These are phyloP conservation scores for Pseudomyrmex flavicornis DNA, from an alignment of 1,140 invertebrate species.

Conservation along the genomic window DNA sequence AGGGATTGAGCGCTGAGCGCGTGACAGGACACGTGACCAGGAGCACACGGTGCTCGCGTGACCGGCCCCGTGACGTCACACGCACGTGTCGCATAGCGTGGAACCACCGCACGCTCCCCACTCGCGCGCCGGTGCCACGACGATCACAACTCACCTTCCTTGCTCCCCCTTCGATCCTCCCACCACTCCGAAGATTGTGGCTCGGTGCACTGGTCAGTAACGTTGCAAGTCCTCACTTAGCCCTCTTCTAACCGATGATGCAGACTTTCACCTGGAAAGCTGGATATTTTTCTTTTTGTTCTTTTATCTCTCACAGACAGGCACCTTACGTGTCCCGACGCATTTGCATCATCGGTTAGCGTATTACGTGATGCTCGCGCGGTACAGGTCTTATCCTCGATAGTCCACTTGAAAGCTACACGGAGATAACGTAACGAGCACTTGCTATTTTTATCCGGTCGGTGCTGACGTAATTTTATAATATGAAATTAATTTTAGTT, in stretches of 20 bases:
- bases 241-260: slow-evolving; percentile 1
- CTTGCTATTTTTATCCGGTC: slow-evolving; percentile 22
- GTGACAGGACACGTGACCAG: slow-evolving; percentile 84
- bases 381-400: not conserved
- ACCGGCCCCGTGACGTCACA: slow-evolving; percentile 83
- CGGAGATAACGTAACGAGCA: slow-evolving; percentile 6
- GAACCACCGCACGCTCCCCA: slow-evolving; percentile 67
- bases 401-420: slow-evolving; percentile 15
- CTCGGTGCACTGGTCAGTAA: slow-evolving; percentile 68
- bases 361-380: slow-evolving; percentile 50
- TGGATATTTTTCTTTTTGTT: slow-evolving; percentile 46
- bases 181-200: not conserved
- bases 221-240: slow-evolving; percentile 72
- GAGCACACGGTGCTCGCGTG: slow-evolving; percentile 85
- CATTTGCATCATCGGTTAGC: slow-evolving; percentile 58
- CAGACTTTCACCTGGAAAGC: slow-evolving; percentile 77
- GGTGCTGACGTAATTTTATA: not conserved
- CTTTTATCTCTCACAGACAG: not conserved
- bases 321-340: slow-evolving; percentile 10
- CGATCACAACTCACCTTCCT: slow-evolving; percentile 63
- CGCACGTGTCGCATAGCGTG: slow-evolving; percentile 85
- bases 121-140: slow-evolving; percentile 10
- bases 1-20: slow-evolving; percentile 74
- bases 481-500: no score
- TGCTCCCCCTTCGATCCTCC: slow-evolving; percentile 3